A percentile compares a stretch with the other conserved stretches of the same genome.
These are phyloP conservation scores for Coenonympha arcania DNA, from an alignment of 2,888 invertebrate genomes.

Conservation along the genomic window DNA sequence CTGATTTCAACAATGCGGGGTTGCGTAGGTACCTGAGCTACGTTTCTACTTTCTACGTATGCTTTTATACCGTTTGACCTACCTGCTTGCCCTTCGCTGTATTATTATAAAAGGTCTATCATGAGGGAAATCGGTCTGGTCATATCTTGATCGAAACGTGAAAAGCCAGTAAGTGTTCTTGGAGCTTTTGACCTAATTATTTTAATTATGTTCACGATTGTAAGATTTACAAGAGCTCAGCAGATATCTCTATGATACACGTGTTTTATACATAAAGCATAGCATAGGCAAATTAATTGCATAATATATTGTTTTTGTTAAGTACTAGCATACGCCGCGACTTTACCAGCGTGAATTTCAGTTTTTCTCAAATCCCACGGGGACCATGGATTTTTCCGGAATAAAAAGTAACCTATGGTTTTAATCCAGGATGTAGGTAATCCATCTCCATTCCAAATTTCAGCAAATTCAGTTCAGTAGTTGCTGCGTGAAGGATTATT, in stretches of 20 bases:
- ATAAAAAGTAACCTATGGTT: no score
- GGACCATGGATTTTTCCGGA: no score
- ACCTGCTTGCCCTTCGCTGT: background rate
- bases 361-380: no score
- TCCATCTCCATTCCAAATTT: no score
- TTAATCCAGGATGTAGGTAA: no score
- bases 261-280: no score
- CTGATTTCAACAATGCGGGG: constrained; percentile 1
- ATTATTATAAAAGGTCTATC: background rate
- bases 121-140: background rate
- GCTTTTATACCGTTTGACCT: constrained; percentile 1
- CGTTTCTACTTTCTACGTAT: background rate
- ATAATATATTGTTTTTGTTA: background rate
- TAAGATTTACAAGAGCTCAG: background rate
- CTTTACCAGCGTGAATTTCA: no score
- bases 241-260: background rate
- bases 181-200: background rate
- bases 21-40: background rate
- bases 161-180: background rate
- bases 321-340: no score
- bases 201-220: background rate
- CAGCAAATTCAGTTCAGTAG: no score
- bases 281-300: background rate
- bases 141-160: constrained; percentile 1
- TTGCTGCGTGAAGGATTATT: no score